Base-by-base conservation (phyloP, 1,140 invertebrate species). In the Zeugodacus cucurbitae region DNA sequence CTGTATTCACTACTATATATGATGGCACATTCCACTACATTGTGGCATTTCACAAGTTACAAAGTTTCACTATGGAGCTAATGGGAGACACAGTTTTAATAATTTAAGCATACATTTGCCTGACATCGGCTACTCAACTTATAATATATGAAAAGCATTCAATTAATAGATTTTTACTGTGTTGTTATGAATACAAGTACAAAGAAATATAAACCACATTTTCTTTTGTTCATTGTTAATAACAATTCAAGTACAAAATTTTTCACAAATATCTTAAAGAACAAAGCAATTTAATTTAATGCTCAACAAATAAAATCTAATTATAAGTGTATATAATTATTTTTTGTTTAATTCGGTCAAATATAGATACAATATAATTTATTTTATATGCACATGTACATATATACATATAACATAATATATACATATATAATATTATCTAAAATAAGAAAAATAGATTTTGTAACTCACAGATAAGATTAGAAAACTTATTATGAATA, bases 121-220 rank as follows among this genome's bases (percentile, higher is more conserved):
- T 41, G 26, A 26, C 37, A 26, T 44, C 26, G 74, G 74, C 26
- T 29, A 82, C 44, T 29, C 26, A 54, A 82, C 44, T 29, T 48
- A 82, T n/a, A 48, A 82, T 82, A 20, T 41, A 29, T 54, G 48
- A 82, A 82, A 14, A 48, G 1, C n/a, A 17, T 3, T n/a, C n/a
- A 82, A 82, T 82, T 82, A 82, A 54, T 41, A 82, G n/a, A n/a
- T n/a, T n/a, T n/a, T n/a, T n/a, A n/a, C 22, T 48, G 41, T 48
- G 17, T 34, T 32, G 34, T 41, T 7, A n/a, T n/a, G 22, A 70
- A 37, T 37, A 34, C 37, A 17, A 44, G 22, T 41, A 74, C 22
- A 74, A 74, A 74, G 32, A 22, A 74, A 22, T 7, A 41, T 34
- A 74, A 44, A 74, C 32, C 48, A 17, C 48, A 74, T 22, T 74